Conservation (phyloP, 2,888 invertebrate genomes). For the Drosophila fungiperda region DNA sequence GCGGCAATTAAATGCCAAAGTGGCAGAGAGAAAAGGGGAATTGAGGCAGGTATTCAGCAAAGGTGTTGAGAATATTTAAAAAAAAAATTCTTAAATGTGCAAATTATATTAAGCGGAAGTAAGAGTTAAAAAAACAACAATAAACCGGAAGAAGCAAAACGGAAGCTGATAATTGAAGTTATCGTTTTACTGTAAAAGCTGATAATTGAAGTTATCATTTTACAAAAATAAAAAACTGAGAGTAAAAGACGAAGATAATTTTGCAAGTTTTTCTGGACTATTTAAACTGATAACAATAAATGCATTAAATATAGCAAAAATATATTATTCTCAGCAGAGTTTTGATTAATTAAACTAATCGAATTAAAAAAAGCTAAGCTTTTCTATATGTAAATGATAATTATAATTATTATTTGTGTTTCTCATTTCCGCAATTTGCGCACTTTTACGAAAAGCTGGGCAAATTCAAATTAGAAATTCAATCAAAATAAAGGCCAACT, state of each 20-base stretch:
- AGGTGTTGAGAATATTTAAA: not conserved
- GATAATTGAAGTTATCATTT: too few species aligned
- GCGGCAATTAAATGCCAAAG: not conserved
- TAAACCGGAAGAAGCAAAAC: not conserved
- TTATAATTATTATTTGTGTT: not conserved
- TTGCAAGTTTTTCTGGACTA: not conserved
- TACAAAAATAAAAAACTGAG: too few species aligned
- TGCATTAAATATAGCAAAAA: not conserved
- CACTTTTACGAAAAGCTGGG: not conserved
- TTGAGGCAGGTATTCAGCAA: not conserved
- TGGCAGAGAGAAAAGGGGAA: not conserved
- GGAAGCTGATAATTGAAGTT: not conserved
- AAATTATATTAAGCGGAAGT: not conserved
- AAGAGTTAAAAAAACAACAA: not conserved
- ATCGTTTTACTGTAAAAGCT: not conserved
- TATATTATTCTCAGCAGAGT: not conserved
- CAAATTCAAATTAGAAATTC: constrained; percentile 17
- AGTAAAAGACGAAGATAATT: too few species aligned
- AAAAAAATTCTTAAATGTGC: not conserved
- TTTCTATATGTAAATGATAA: not conserved
- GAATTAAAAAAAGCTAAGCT: not conserved
- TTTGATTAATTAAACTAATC: not conserved
- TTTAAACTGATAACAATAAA: not conserved
- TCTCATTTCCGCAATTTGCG: not conserved
- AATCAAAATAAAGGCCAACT: constrained; percentile 27